A percentile compares a stretch with the other conserved stretches of the same genome.
phyloP scores from a whole-genome alignment of 2,888 invertebrate species.

The Drosophila kokeensis region DNA sequence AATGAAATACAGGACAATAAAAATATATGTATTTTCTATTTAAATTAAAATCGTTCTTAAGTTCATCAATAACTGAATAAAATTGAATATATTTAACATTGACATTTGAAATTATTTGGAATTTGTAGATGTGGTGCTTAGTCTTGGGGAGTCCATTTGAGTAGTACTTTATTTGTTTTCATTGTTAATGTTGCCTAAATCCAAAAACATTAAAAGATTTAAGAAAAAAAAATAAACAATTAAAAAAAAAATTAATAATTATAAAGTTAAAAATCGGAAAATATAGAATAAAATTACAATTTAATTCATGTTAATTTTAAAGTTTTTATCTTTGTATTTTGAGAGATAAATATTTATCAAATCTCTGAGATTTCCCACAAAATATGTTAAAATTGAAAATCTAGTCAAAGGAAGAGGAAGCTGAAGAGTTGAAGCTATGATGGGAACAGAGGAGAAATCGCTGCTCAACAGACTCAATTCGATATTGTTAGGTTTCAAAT shows the following conservation, averaged over 20 bases:
- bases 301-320: not conserved
- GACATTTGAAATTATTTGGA: not conserved
- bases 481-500: not conserved
- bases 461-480: not conserved
- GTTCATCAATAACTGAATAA: conserved; percentile 46
- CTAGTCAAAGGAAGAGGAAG: not conserved
- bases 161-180: not conserved
- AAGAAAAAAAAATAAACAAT: not conserved
- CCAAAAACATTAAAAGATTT: not conserved
- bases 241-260: not conserved
- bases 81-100: conserved; percentile 25
- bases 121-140: not conserved
- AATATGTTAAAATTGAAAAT: not conserved
- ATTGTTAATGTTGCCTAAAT: not conserved
- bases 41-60: conserved; percentile 52
- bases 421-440: not conserved
- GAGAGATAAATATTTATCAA: too few relatives aligned
- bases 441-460: not conserved
- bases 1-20: conserved; percentile 73
- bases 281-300: too few relatives aligned
- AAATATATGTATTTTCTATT: conserved; percentile 51
- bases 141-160: not conserved
- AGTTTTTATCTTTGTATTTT: not conserved
- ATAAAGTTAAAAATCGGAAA: not conserved
- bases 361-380: not conserved